Conservation (phyloP, 2,113 vertebrate species). For the Merops nubicus region DNA sequence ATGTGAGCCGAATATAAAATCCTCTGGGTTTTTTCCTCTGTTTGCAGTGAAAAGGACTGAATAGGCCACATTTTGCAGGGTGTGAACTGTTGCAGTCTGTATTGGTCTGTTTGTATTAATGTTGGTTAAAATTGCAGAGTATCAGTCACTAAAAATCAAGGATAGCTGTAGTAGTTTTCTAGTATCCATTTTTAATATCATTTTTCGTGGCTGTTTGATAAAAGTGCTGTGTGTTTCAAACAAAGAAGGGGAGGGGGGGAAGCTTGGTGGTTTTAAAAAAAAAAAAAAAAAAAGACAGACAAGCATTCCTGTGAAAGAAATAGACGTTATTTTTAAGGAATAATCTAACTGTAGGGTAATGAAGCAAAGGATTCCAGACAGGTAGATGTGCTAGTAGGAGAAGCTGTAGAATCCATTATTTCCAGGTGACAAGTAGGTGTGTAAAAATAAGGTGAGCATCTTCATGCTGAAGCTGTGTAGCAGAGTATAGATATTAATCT, state of each 20-base stretch:
- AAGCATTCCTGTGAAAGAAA: conserved; percentile 28
- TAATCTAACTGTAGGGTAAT: background rate
- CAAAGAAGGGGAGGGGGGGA: conserved; percentile 75
- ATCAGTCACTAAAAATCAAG: conserved; percentile 27
- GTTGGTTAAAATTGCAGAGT: conserved; percentile 41
- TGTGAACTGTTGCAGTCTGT: conserved; percentile 77
- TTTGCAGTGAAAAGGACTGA: conserved; percentile 66
- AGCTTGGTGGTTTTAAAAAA: conserved; percentile 16
- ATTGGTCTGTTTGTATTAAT: conserved; percentile 36
- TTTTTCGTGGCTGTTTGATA: conserved; percentile 47
- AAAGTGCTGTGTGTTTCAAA: conserved; percentile 68
- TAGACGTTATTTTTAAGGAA: background rate
- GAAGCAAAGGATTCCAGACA: conserved; percentile 25
- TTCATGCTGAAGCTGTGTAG: conserved; percentile 23
- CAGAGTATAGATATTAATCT: background rate
- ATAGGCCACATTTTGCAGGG: conserved; percentile 82
- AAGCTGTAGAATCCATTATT: conserved; percentile 71
- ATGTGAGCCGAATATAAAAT: conserved; percentile 54
- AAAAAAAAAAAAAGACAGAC: background rate
- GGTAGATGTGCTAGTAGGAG: conserved; percentile 15
- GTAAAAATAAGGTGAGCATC: conserved; percentile 33
- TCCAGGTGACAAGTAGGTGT: conserved; percentile 57
- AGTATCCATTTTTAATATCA: conserved; percentile 24
- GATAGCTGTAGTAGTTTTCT: conserved; percentile 9
- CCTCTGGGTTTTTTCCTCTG: conserved; percentile 30